Evolutionary conservation across 2,888 invertebrate genomes (phyloP).

Genomic region (Cheilosia variabilis): DNA sequence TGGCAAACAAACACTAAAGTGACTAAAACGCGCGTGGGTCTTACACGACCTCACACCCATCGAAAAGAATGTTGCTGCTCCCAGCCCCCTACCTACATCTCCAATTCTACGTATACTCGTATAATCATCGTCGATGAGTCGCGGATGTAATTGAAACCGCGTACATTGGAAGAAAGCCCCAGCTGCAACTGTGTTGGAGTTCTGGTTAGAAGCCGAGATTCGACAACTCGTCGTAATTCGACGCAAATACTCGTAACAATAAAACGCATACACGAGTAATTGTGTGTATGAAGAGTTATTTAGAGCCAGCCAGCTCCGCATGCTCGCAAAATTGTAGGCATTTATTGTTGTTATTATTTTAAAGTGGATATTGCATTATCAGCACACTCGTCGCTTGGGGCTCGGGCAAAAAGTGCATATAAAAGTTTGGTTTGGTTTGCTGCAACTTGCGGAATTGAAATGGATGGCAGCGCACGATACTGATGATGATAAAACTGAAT

Average conservation of each 20-base stretch:
- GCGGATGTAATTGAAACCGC: constrained; percentile 59
- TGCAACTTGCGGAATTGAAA: constrained; percentile 54
- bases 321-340: constrained; percentile 37
- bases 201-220: constrained; percentile 49
- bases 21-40: constrained; percentile 41
- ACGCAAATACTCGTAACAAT: constrained; percentile 45
- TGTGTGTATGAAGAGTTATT: constrained; percentile 13
- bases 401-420: neutral
- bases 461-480: constrained; percentile 54
- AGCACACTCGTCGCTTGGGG: constrained; percentile 23
- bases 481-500: constrained; percentile 62
- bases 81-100: neutral
- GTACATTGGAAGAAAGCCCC: constrained; percentile 18
- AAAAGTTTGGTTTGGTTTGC: constrained; percentile 13
- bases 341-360: constrained; percentile 59
- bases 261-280: constrained; percentile 28
- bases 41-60: constrained; percentile 55
- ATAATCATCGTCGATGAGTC: constrained; percentile 44
- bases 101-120: neutral
- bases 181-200: neutral
- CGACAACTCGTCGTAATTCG: constrained; percentile 37
- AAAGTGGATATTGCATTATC: constrained; percentile 57
- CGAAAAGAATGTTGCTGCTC: constrained; percentile 22
- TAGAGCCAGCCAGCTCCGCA: neutral
- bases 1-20: constrained; percentile 54